Conservation (phyloP, 2,888 invertebrate genomes). For the Silvanus unidentatus region DNA sequence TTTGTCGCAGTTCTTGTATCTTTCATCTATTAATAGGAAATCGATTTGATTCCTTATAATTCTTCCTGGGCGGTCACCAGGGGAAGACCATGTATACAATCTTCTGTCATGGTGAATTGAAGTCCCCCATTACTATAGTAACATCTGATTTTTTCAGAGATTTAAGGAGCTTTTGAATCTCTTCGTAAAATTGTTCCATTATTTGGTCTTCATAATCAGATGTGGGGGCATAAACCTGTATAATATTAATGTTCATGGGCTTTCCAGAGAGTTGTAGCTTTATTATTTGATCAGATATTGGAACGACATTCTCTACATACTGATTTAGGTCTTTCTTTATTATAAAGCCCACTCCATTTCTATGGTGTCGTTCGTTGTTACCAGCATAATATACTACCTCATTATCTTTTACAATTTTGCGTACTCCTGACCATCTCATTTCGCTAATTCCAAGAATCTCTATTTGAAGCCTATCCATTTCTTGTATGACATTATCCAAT, state of each 20-base stretch:
- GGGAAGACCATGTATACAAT: conserved; percentile 22
- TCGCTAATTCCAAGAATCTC: too few relatives aligned
- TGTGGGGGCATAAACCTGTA: conserved; percentile 16
- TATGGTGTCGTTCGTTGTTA: too few relatives aligned
- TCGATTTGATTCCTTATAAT: conserved; percentile 23
- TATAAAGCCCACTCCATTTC: too few relatives aligned
- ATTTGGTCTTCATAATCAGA: conserved; percentile 10
- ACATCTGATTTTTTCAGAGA: background rate
- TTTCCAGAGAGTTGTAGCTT: too few relatives aligned
- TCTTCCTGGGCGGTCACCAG: conserved; percentile 11
- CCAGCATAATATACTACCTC: too few relatives aligned
- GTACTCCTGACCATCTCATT: too few relatives aligned
- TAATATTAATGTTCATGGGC: conserved; percentile 14
- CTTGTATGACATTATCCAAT: too few relatives aligned
- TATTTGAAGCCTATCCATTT: too few relatives aligned
- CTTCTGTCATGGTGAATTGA: conserved; percentile 13
- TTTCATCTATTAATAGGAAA: conserved; percentile 19
- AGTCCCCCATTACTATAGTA: background rate
- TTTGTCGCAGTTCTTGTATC: conserved; percentile 19
- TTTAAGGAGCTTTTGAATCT: background rate
- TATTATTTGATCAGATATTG: too few relatives aligned
- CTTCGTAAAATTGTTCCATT: conserved; percentile 13
- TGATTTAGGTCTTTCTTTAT: too few relatives aligned
- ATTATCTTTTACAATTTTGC: too few relatives aligned
- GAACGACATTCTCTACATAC: too few relatives aligned